These are phyloP conservation scores for Julus scandinavius DNA, from an alignment of 2,888 invertebrate species.

Conservation along the genomic window DNA sequence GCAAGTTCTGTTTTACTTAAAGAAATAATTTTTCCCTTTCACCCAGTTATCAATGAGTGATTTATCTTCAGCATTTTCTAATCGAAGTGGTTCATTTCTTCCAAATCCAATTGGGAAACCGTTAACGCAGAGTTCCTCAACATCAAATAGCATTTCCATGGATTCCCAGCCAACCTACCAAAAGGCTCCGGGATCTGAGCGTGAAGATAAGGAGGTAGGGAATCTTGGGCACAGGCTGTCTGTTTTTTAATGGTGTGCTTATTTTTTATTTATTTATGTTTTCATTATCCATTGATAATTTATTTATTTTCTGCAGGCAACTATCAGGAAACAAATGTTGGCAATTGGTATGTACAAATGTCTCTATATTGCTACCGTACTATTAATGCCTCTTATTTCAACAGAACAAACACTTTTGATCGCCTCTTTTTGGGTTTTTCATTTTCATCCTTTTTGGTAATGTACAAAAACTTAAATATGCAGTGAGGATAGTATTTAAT, in stretches of 20 bases:
- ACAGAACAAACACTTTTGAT: too few relatives aligned
- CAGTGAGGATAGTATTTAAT: too few relatives aligned
- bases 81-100: slow-evolving; percentile 56
- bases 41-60: slow-evolving; percentile 49
- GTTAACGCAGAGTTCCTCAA: slow-evolving; percentile 62
- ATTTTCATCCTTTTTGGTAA: too few relatives aligned
- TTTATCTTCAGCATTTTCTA: slow-evolving; percentile 31
- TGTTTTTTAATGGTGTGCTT: too few relatives aligned
- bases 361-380: background rate
- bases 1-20: slow-evolving; percentile 10
- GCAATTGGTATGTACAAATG: slow-evolving; percentile 71
- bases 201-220: slow-evolving; percentile 65
- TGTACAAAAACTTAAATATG: too few relatives aligned
- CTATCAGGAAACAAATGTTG: slow-evolving; percentile 64
- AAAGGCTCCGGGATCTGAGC: slow-evolving; percentile 66
- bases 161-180: slow-evolving; percentile 61
- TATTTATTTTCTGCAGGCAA: slow-evolving; percentile 61
- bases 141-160: slow-evolving; percentile 60
- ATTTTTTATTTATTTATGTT: too few relatives aligned
- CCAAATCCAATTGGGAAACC: slow-evolving; percentile 67
- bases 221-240: background rate
- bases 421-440: too few relatives aligned
- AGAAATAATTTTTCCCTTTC: slow-evolving; percentile 32
- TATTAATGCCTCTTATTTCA: too few relatives aligned
- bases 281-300: background rate